Percentiles rank a stretch among this genome's conserved stretches.
Evolutionary conservation across 2,113 vertebrate species (phyloP).

Genomic region (Rallus limicola): DNA sequence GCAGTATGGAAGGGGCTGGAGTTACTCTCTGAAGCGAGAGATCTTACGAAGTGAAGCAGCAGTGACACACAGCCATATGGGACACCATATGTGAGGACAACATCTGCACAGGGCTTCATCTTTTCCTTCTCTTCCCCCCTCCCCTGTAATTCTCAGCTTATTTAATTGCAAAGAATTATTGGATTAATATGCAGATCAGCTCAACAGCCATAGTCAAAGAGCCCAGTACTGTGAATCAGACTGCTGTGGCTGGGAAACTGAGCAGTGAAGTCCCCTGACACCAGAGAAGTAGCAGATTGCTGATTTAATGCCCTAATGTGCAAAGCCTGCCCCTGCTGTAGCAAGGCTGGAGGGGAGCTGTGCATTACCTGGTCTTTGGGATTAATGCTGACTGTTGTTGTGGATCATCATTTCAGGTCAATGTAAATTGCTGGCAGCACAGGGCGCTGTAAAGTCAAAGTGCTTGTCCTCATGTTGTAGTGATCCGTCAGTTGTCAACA

Average conservation of each 20-base stretch:
- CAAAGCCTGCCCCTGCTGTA: not conserved
- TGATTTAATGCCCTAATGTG: not conserved
- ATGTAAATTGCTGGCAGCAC: not conserved
- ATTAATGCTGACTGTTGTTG: not conserved
- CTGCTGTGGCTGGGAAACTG: not conserved
- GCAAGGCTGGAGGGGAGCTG: not conserved
- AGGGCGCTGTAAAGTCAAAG: not conserved
- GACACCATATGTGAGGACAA: conserved; percentile 34
- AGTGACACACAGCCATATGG: conserved; percentile 3
- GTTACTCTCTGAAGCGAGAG: not conserved
- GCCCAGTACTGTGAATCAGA: not conserved
- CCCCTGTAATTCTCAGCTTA: not conserved
- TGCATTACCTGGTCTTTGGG: not conserved
- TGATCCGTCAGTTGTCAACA: not conserved
- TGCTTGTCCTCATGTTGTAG: not conserved
- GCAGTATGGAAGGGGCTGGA: not conserved
- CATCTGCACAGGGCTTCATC: conserved; percentile 37
- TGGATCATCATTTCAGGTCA: not conserved
- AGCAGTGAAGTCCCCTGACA: not conserved
- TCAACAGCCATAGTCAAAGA: not conserved
- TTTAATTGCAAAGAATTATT: conserved; percentile 12
- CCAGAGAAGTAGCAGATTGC: not conserved
- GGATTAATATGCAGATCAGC: conserved; percentile 24
- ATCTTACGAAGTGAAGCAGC: not conserved
- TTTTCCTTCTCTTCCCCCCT: not conserved